These are phyloP conservation scores for Thymelicus acteon DNA, from an alignment of 2,888 invertebrate species.

Conservation along the genomic window DNA sequence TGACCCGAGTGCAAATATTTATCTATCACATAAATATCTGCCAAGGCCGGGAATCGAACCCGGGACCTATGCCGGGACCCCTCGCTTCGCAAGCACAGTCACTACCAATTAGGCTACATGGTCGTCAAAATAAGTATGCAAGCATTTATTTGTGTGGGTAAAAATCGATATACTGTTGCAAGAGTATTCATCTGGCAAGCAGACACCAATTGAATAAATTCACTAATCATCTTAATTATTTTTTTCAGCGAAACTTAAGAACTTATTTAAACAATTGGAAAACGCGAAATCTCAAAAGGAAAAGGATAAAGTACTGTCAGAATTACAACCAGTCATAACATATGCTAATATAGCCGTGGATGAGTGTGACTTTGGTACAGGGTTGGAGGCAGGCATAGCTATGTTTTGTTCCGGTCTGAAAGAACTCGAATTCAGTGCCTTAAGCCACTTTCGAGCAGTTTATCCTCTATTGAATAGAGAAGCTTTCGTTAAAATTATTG, in stretches of 20 bases:
- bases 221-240: not conserved
- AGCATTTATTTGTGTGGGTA: too few relatives aligned
- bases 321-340: constrained; percentile 92
- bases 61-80: too few relatives aligned
- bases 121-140: too few relatives aligned
- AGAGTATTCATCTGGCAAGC: too few relatives aligned
- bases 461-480: constrained; percentile 90
- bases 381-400: constrained; percentile 94
- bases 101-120: too few relatives aligned
- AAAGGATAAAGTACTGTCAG: constrained; percentile 86
- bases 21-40: too few relatives aligned
- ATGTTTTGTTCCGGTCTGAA: constrained; percentile 91
- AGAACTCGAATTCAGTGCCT: constrained; percentile 87
- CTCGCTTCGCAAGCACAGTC: too few relatives aligned
- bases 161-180: too few relatives aligned
- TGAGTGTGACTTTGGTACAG: constrained; percentile 97
- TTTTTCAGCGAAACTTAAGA: constrained; percentile 87
- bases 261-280: constrained; percentile 87
- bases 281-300: constrained; percentile 85
- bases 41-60: too few relatives aligned
- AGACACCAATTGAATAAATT: too few relatives aligned
- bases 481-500: constrained; percentile 89
- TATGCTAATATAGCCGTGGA: constrained; percentile 95
- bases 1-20: too few relatives aligned
- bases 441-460: constrained; percentile 88